These are phyloP conservation scores for Rhogogaster chlorosoma DNA, from an alignment of 2,888 invertebrate genomes.

Conservation along the genomic window DNA sequence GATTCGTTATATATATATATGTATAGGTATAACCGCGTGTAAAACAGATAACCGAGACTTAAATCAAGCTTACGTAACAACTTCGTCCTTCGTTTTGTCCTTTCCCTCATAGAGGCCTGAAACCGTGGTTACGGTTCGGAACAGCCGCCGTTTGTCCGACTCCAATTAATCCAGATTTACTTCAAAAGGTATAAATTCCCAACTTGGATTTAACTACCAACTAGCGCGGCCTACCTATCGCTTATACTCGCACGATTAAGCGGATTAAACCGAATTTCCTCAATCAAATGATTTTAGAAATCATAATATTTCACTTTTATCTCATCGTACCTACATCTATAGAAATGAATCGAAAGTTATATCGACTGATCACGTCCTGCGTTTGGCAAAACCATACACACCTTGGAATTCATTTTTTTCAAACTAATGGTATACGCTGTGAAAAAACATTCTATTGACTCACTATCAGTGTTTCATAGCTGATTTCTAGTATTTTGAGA, in stretches of 20 bases:
- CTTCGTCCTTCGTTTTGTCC: constrained; percentile 46
- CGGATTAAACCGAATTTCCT: constrained; percentile 2
- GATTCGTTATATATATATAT: background rate
- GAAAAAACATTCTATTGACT: background rate
- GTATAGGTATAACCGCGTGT: background rate
- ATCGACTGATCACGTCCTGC: too few species aligned
- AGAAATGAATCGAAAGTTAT: background rate
- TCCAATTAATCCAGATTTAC: constrained; percentile 45
- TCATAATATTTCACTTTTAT: background rate
- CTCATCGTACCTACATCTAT: background rate
- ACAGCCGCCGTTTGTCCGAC: constrained; percentile 31
- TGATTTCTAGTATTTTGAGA: background rate
- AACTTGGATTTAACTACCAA: constrained; percentile 44
- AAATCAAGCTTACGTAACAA: constrained; percentile 41
- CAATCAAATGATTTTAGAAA: background rate
- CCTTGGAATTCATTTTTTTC: background rate
- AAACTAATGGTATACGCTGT: background rate
- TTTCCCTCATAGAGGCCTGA: constrained; percentile 39
- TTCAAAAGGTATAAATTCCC: constrained; percentile 44
- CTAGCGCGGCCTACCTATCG: constrained; percentile 21
- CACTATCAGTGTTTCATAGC: background rate
- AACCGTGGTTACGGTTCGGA: constrained; percentile 19
- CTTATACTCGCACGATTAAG: constrained; percentile 1
- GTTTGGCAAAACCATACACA: too few species aligned
- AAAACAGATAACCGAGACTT: constrained; percentile 13